Conservation (phyloP, 1,140 invertebrate genomes). For the Samia ricini region DNA sequence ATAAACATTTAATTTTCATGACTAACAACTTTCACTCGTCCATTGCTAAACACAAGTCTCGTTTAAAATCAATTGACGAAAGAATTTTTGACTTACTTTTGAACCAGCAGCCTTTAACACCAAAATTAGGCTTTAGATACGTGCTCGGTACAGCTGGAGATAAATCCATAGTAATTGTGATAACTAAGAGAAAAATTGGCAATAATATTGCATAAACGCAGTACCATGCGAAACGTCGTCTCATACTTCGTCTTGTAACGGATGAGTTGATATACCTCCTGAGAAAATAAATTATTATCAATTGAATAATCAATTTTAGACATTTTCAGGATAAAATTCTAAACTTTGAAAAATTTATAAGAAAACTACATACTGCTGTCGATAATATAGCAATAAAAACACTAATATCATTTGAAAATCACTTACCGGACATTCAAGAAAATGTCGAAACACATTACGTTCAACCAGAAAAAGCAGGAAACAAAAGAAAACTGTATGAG, state of each 20-base stretch:
- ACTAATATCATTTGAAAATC: background rate
- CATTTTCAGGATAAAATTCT: background rate
- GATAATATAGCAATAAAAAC: background rate
- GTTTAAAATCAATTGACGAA: background rate
- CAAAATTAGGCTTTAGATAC: slow-evolving; percentile 79
- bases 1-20: background rate
- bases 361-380: background rate
- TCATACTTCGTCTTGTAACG: slow-evolving; percentile 60
- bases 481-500: slow-evolving; percentile 84
- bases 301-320: background rate
- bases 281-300: slow-evolving; percentile 18
- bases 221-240: slow-evolving; percentile 64
- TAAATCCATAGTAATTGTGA: slow-evolving; percentile 79
- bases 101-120: slow-evolving; percentile 80
- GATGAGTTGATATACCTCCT: slow-evolving; percentile 58
- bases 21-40: background rate
- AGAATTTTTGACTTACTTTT: slow-evolving; percentile 65
- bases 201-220: slow-evolving; percentile 62
- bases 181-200: slow-evolving; percentile 71
- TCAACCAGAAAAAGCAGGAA: slow-evolving; percentile 85
- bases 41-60: too few species aligned
- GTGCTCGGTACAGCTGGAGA: slow-evolving; percentile 73
- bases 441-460: slow-evolving; percentile 81
- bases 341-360: too few species aligned
- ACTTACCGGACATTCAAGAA: slow-evolving; percentile 72